Evolutionary conservation across 2,113 vertebrate species (phyloP).

Genomic region (Gila orcuttii): DNA sequence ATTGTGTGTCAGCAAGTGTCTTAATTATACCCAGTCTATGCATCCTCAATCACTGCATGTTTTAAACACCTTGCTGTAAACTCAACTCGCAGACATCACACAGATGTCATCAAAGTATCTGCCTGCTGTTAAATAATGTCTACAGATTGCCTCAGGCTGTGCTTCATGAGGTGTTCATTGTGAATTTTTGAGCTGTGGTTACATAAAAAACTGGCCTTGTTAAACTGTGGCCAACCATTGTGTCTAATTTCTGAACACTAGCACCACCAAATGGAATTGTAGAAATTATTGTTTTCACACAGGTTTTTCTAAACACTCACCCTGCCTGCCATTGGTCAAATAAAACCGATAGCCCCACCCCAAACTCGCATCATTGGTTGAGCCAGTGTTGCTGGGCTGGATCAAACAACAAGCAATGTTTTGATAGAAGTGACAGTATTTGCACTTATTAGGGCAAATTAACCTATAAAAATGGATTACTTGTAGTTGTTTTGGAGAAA

Average conservation of each 20-base stretch:
- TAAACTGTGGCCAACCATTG: not conserved
- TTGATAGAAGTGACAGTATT: not conserved
- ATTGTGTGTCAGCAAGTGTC: constrained; percentile 27
- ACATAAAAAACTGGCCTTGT: not conserved
- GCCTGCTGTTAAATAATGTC: constrained; percentile 22
- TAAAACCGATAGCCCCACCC: not conserved
- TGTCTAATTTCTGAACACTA: not conserved
- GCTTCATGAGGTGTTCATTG: constrained; percentile 16
- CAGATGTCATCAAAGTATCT: constrained; percentile 6
- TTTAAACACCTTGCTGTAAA: not conserved
- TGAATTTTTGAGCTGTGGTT: not conserved
- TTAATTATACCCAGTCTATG: constrained; percentile 29
- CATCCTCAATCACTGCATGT: not conserved
- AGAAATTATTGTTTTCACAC: not conserved
- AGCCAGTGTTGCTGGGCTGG: not conserved
- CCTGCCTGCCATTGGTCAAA: not conserved
- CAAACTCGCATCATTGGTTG: not conserved
- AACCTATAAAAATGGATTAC: not conserved
- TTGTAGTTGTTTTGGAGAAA: not conserved
- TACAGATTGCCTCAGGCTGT: not conserved
- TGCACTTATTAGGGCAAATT: not conserved
- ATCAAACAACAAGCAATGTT: not conserved
- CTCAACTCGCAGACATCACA: not conserved
- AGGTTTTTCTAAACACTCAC: not conserved
- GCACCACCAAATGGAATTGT: not conserved